Conservation (phyloP, 1,140 invertebrate genomes). For the Telenomus remus region DNA sequence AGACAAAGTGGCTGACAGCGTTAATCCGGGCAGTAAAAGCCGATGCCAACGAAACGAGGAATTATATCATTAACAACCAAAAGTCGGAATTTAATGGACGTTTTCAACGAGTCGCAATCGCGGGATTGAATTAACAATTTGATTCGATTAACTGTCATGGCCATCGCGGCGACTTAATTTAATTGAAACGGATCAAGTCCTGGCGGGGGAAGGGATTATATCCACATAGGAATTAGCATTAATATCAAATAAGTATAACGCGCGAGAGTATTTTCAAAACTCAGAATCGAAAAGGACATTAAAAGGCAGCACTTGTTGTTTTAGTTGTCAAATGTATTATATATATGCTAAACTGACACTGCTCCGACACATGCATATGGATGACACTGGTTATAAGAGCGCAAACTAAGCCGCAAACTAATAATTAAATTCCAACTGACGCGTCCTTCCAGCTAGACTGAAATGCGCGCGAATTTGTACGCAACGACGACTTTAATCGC, state of each 20-base stretch:
- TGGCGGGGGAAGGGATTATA: not conserved
- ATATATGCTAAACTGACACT: conserved; percentile 62
- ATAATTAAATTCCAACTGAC: conserved; percentile 67
- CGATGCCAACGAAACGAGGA: too few species aligned
- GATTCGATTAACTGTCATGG: too few species aligned
- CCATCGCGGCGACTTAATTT: not conserved
- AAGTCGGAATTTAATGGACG: too few species aligned
- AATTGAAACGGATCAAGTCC: not conserved
- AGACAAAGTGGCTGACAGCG: too few species aligned
- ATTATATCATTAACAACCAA: too few species aligned
- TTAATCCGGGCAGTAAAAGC: too few species aligned
- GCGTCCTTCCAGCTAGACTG: conserved; percentile 14
- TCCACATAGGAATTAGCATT: conserved; percentile 25
- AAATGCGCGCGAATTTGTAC: conserved; percentile 35
- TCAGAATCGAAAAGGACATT: conserved; percentile 14
- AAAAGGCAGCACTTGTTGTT: conserved; percentile 36
- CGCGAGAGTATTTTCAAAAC: conserved; percentile 23
- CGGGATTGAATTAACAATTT: too few species aligned
- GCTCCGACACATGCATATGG: conserved; percentile 65
- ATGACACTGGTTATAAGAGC: conserved; percentile 62
- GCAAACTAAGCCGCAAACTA: conserved; percentile 67
- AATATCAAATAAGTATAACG: conserved; percentile 37
- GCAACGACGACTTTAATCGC: conserved; percentile 50
- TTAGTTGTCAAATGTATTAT: conserved; percentile 52
- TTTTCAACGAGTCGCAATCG: too few species aligned